phyloP scores from a whole-genome alignment of 2,797 vertebrate species.

The Arctocebus calabarensis region DNA sequence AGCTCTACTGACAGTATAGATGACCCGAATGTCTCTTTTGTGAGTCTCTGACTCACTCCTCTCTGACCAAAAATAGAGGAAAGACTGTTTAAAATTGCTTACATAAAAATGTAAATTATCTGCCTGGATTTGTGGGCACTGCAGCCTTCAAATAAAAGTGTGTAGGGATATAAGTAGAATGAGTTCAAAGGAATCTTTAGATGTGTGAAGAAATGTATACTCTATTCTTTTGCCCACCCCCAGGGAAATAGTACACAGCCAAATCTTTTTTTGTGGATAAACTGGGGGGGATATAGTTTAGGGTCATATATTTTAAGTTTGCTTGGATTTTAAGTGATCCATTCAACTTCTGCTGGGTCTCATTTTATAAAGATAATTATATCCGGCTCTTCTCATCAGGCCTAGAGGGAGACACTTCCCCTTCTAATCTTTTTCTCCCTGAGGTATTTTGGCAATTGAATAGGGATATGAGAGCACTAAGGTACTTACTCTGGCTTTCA shows the following conservation, averaged over 20 bases:
- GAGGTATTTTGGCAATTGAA: background rate
- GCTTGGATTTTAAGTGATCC: constrained; percentile 60
- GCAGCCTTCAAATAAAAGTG: constrained; percentile 67
- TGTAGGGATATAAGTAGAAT: constrained; percentile 62
- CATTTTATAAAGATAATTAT: constrained; percentile 55
- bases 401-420: background rate
- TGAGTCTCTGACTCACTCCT: constrained; percentile 51
- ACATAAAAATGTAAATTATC: constrained; percentile 73
- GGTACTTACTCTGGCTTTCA: background rate
- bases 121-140: constrained; percentile 68
- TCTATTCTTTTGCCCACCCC: constrained; percentile 30
- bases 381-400: constrained; percentile 2
- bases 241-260: constrained; percentile 62
- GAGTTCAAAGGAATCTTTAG: constrained; percentile 75
- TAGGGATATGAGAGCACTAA: background rate
- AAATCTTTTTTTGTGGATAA: constrained; percentile 55
- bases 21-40: constrained; percentile 42
- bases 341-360: constrained; percentile 39
- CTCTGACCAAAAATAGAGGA: constrained; percentile 55
- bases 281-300: constrained; percentile 7
- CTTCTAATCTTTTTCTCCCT: background rate
- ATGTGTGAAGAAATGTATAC: constrained; percentile 72
- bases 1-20: background rate
- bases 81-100: constrained; percentile 68
- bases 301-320: constrained; percentile 39